Evolutionary conservation across 2,888 invertebrate species (phyloP), one percentile per base, ranked within the genome.

Genomic region (Philereme vetulata): DNA sequence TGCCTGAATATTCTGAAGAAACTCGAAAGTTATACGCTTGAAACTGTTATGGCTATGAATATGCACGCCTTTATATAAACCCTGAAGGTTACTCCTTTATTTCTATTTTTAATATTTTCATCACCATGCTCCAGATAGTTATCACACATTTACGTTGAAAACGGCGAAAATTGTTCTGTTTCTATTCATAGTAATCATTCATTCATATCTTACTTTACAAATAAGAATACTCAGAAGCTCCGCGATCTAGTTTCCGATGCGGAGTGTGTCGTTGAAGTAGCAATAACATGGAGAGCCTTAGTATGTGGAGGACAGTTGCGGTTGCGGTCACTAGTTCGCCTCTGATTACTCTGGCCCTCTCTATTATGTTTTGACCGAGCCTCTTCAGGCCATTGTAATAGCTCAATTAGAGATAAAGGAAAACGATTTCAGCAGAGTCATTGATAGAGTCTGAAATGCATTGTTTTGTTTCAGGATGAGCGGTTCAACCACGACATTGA

Each of bases 401-500:
- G 68, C 64, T 64, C 64, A 72, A 74, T 74, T 72, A 75, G 65
- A 62, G 51, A 53, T 56, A n/a, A 49, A 35, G 10, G 32, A 42
- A 43, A 44, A 44, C 48, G 43, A 21, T 10, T 42, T 10, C 42
- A 42, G n/a, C n/a, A 5, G 1, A 42, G 10, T 0, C 42, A 5
- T 10, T 42, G 4, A 10, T 42, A 42, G 5, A 42, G 10, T 42
- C 45, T 45, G 21, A 34, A 47, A 33, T 47, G 34, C 34, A 21
- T 49, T 43, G 43, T 46, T 50, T 80, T 78, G 85, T 87, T 64
- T n/a, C 78, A 91, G 91, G 91, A 91, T 66, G 87, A 90, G 69
- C 94, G 98, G 75, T 98, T 98, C 86, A 98, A 98, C 93, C 96
- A 97, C 84, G 97, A 97, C 88, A 97, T 98, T 78, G 98, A 98